Conservation (phyloP, 2,888 invertebrate genomes). For the Drosophila macrothrix region DNA sequence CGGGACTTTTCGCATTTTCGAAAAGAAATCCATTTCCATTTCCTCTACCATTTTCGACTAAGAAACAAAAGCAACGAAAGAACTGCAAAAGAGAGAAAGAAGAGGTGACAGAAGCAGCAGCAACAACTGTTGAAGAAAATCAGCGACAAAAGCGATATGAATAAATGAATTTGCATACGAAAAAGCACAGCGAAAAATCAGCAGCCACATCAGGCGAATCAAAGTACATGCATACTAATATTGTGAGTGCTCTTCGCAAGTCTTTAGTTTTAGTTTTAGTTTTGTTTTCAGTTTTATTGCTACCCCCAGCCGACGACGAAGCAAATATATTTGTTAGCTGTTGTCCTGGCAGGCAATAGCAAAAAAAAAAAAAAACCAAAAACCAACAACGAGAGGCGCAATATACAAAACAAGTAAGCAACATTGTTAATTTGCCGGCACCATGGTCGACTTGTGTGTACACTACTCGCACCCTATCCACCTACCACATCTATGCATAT, state of each 20-base stretch:
- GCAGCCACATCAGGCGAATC: conserved; percentile 55
- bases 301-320: conserved; percentile 57
- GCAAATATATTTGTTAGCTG: conserved; percentile 38
- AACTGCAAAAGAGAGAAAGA: conserved; percentile 11
- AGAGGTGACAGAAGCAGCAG: conserved; percentile 31
- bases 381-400: conserved; percentile 32
- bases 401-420: conserved; percentile 39
- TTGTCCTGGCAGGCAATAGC: conserved; percentile 47
- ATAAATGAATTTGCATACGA: conserved; percentile 65
- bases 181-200: conserved; percentile 58
- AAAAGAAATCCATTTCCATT: conserved; percentile 32
- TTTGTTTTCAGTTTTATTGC: conserved; percentile 57
- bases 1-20: conserved; percentile 30
- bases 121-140: conserved; percentile 50
- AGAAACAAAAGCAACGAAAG: conserved; percentile 11
- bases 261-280: conserved; percentile 55
- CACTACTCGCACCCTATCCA: conserved; percentile 36
- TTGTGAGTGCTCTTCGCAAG: conserved; percentile 37
- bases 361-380: conserved; percentile 39
- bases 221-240: conserved; percentile 18
- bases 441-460: conserved; percentile 35
- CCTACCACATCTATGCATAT: conserved; percentile 1
- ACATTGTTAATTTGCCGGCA: conserved; percentile 10
- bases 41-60: conserved; percentile 41
- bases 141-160: conserved; percentile 55